Percentiles rank a stretch among this genome's conserved stretches.
These are phyloP conservation scores for Mus minutoides DNA, from an alignment of 2,797 vertebrate species.

Conservation along the genomic window DNA sequence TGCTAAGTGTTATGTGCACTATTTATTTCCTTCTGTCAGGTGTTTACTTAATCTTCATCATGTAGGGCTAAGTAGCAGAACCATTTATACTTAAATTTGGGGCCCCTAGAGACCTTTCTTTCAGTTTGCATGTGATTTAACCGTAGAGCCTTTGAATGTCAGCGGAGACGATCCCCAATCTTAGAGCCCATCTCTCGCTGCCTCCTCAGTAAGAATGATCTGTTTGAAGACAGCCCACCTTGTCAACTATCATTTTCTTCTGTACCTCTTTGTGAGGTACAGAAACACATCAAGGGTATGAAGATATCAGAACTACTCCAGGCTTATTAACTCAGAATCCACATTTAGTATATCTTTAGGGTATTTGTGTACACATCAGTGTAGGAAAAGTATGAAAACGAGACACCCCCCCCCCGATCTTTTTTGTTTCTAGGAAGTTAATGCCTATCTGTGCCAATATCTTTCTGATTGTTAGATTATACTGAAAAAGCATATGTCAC, in stretches of 20 bases:
- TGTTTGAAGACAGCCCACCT: neutral
- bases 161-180: neutral
- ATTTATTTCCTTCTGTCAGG: neutral
- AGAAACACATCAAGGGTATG: neutral
- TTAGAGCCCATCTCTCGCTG: neutral
- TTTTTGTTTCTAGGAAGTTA: neutral
- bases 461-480: neutral
- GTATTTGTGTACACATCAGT: neutral
- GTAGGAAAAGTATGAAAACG: neutral
- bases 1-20: neutral
- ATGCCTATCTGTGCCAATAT: neutral
- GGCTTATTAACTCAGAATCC: neutral
- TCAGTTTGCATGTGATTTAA: neutral
- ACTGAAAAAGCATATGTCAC: too few relatives aligned
- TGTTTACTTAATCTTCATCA: neutral
- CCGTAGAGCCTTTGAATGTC: neutral
- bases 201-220: neutral
- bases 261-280: neutral
- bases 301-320: neutral
- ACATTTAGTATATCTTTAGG: neutral
- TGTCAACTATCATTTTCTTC: neutral
- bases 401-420: neutral
- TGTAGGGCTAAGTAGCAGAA: neutral
- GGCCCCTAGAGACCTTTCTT: neutral
- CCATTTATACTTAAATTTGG: neutral